Conservation (phyloP, 2,888 invertebrate species). For the Leucania comma region DNA sequence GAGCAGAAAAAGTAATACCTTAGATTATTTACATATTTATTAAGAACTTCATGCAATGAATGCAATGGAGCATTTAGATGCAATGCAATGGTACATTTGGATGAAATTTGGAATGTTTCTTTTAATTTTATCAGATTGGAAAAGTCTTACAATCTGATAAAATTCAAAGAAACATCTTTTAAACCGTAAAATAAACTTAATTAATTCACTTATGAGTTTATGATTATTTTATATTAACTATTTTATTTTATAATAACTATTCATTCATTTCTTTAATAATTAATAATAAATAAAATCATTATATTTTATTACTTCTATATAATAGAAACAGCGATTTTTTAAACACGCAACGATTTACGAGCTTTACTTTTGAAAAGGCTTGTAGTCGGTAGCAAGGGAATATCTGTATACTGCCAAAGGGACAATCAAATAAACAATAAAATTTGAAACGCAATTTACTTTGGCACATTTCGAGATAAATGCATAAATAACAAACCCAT, state of each 20-base stretch:
- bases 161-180: background rate
- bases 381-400: conserved; percentile 66
- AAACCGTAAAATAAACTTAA: conserved; percentile 14
- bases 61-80: too few species aligned
- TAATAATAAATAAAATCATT: conserved; percentile 18
- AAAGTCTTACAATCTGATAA: background rate
- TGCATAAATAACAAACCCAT: conserved; percentile 13
- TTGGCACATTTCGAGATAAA: conserved; percentile 76
- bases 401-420: conserved; percentile 64
- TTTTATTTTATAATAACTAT: conserved; percentile 13
- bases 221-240: conserved; percentile 12
- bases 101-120: too few species aligned
- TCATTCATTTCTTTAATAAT: conserved; percentile 28
- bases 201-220: conserved; percentile 4
- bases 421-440: conserved; percentile 87
- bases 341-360: conserved; percentile 40
- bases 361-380: conserved; percentile 55
- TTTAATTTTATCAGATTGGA: too few species aligned
- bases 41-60: too few species aligned
- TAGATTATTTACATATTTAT: too few species aligned
- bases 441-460: conserved; percentile 81
- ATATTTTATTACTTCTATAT: conserved; percentile 12
- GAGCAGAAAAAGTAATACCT: too few species aligned
- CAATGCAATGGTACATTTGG: too few species aligned
- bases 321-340: conserved; percentile 28